These are phyloP conservation scores for Spondyliosoma cantharus DNA, from an alignment of 2,797 vertebrate genomes.

Conservation along the genomic window DNA sequence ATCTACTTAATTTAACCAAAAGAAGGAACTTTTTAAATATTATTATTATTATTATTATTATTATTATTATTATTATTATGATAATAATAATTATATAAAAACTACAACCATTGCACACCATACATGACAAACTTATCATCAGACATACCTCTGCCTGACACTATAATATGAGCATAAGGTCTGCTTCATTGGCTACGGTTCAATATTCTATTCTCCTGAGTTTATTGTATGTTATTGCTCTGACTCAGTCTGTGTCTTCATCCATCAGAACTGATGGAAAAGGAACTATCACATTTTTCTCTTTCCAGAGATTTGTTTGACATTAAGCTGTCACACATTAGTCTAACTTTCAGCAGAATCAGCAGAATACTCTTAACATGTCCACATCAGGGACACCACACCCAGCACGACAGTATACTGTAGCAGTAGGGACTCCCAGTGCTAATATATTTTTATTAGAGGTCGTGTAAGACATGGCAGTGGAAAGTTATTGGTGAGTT, in stretches of 20 bases:
- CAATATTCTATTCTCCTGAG: background rate
- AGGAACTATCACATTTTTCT: background rate
- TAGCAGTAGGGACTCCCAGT: background rate
- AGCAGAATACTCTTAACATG: conserved; percentile 26
- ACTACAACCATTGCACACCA: too few relatives aligned
- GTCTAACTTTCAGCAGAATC: conserved; percentile 28
- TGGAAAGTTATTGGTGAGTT: background rate
- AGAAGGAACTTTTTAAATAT: too few relatives aligned
- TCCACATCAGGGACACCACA: conserved; percentile 2
- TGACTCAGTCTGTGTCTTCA: background rate
- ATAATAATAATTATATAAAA: too few relatives aligned
- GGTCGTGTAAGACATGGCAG: background rate
- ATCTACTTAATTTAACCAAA: too few relatives aligned
- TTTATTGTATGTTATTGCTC: conserved; percentile 1
- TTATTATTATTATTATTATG: too few relatives aligned
- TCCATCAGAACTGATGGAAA: conserved; percentile 28
- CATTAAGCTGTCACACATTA: background rate
- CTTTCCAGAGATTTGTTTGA: conserved; percentile 4
- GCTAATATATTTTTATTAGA: conserved; percentile 13
- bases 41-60: too few relatives aligned
- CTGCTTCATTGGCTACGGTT: background rate
- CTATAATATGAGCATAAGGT: background rate
- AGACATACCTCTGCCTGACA: too few relatives aligned
- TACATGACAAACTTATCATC: too few relatives aligned
- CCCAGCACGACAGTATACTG: background rate